These are phyloP conservation scores for Oconnorella tubifera DNA, from an alignment of 2,888 invertebrate species.

Conservation along the genomic window DNA sequence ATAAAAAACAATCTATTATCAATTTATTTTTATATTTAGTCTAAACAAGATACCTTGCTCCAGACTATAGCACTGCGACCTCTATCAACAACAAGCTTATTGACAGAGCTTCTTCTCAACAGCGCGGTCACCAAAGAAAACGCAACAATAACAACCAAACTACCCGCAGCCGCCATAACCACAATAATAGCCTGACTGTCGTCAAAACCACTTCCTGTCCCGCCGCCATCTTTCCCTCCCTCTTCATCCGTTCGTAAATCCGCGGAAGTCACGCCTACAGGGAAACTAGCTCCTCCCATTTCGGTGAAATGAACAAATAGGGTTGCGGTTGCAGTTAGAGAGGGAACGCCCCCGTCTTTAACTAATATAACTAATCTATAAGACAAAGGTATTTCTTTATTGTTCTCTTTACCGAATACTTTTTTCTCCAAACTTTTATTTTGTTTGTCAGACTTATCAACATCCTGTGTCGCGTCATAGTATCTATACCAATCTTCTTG, in stretches of 20 bases:
- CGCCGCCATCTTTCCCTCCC: neutral
- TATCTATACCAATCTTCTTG: too few relatives aligned
- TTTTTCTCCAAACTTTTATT: too few relatives aligned
- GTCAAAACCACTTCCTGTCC: neutral
- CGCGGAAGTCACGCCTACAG: neutral
- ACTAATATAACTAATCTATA: neutral
- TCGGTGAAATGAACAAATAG: neutral
- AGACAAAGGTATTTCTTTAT: too few relatives aligned
- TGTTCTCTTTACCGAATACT: too few relatives aligned
- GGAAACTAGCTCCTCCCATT: neutral
- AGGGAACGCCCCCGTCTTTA: neutral
- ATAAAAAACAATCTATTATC: too few relatives aligned
- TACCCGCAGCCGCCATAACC: conserved; percentile 7
- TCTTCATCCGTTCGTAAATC: neutral
- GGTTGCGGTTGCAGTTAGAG: neutral
- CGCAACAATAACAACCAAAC: conserved; percentile 6
- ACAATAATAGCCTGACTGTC: conserved; percentile 12
- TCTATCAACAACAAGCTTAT: neutral
- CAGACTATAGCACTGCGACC: too few relatives aligned
- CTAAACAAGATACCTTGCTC: too few relatives aligned
- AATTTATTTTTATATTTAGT: too few relatives aligned
- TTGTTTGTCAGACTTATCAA: too few relatives aligned
- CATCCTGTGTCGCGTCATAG: too few relatives aligned
- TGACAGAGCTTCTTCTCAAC: neutral
- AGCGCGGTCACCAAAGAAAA: conserved; percentile 2